Conservation (phyloP, 2,797 vertebrate species). For the Lindbergichthys nudifrons region DNA sequence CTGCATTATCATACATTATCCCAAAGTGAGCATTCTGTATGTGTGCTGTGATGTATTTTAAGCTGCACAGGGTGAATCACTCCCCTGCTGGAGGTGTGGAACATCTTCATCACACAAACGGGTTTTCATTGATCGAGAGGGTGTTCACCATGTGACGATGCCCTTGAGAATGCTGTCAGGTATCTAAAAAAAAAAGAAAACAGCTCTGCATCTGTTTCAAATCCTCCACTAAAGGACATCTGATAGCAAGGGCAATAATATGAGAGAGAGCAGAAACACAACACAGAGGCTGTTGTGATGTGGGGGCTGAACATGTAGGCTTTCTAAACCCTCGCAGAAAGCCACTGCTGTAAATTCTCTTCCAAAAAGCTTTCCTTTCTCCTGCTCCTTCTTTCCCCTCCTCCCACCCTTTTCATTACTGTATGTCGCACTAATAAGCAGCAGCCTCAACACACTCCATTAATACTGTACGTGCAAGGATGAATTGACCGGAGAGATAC, state of each 20-base stretch:
- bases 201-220: slow-evolving; percentile 48
- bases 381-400: slow-evolving; percentile 21
- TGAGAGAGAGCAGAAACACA: slow-evolving; percentile 24
- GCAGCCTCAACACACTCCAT: slow-evolving; percentile 42
- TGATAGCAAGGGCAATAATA: slow-evolving; percentile 70
- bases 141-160: slow-evolving; percentile 48
- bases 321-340: slow-evolving; percentile 30
- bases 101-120: slow-evolving; percentile 18
- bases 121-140: slow-evolving; percentile 26
- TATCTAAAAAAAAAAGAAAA: slow-evolving; percentile 22
- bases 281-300: not conserved
- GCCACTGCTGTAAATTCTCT: slow-evolving; percentile 30
- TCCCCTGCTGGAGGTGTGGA: slow-evolving; percentile 10
- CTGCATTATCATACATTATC: slow-evolving; percentile 60
- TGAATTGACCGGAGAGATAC: slow-evolving; percentile 4
- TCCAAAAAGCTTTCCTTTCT: slow-evolving; percentile 29
- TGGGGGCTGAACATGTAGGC: slow-evolving; percentile 39
- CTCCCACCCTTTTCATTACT: slow-evolving; percentile 44
- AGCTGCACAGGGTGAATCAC: slow-evolving; percentile 20
- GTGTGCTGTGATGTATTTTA: slow-evolving; percentile 19
- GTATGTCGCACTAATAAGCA: slow-evolving; percentile 27
- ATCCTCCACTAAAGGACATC: slow-evolving; percentile 42
- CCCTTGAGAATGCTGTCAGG: slow-evolving; percentile 63
- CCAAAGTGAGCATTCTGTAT: slow-evolving; percentile 14
- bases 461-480: slow-evolving; percentile 55